phyloP scores from a whole-genome alignment of 2,888 invertebrate genomes.

The Aradus depressus region DNA sequence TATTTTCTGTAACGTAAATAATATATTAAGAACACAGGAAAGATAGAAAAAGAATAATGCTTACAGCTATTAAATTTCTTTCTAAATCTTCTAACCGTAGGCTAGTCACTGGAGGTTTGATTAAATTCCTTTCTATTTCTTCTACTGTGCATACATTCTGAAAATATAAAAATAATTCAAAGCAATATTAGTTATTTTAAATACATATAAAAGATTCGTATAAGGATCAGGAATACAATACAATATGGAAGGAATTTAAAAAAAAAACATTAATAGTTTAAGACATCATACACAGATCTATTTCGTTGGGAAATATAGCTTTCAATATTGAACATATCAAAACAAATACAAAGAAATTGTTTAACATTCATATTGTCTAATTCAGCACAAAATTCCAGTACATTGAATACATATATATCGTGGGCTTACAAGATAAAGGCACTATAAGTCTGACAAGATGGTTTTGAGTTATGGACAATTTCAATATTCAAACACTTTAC shows the following conservation, averaged over 20 bases:
- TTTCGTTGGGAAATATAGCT: not conserved
- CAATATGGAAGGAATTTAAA: not conserved
- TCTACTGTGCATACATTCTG: slow-evolving; percentile 62
- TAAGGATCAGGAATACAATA: not conserved
- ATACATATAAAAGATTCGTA: not conserved
- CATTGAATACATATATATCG: no score
- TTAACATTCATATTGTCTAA: no score
- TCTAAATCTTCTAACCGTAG: slow-evolving; percentile 27
- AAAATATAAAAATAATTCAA: slow-evolving; percentile 30
- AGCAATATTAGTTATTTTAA: not conserved
- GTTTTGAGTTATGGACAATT: no score
- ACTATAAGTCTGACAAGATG: no score
- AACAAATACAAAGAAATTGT: no score
- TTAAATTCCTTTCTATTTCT: slow-evolving; percentile 56
- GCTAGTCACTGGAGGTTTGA: slow-evolving; percentile 36
- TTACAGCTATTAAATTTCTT: slow-evolving; percentile 25
- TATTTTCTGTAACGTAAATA: not conserved
- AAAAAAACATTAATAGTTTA: not conserved
- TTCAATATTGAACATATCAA: not conserved
- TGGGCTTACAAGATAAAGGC: no score
- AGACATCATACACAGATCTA: not conserved
- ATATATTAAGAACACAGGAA: not conserved
- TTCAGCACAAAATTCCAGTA: no score
- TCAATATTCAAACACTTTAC: no score
- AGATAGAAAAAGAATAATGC: slow-evolving; percentile 1